Base-by-base conservation (phyloP, 1,140 invertebrate genomes). In the Dendrolimus kikuchii region DNA sequence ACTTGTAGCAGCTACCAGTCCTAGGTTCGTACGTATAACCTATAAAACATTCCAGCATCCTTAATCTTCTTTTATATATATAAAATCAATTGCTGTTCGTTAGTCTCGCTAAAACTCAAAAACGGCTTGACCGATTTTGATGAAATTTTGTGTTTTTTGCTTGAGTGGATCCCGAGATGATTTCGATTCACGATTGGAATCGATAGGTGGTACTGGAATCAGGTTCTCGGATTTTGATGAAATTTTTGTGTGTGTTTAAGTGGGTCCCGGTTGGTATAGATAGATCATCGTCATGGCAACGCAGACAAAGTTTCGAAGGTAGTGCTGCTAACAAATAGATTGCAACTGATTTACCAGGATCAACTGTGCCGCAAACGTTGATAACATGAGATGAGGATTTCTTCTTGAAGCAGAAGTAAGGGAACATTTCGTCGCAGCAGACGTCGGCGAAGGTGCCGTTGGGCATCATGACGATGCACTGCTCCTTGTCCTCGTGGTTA, bases 401-500 rank as follows among this genome's bases (percentile, higher is more conserved):
- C 23, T 23, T 23, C n/a, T 59, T 59, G 43, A 55, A 68, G 42
- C 65, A 68, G 7, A 68, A 52, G 37, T 59, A 68, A 0, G 65
- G 65, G 39, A 55, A 59, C 4, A 45, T 47, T 2, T 60, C 50
- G 4, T n/a, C 43, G 55, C 61, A 68, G 41, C 44, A 46, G 10
- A 59, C 51, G 23, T 57, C 62, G 1, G 51, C 59, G 9, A 63
- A 44, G 1, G 38, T 57, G 5, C 55, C 62, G 10, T 62, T 51
- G 0, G n/a, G 6, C 1, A 50, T 10, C 7, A 62, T 46, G 6
- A 54, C 40, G 5, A 68, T 54, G 7, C 65, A 64, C 4, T 57
- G 7, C 10, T 64, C 59, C 2, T 40, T 41, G 7, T 60, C 55
- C 6, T 38, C 38, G 6, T 46, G 37, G 40, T 59, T 61, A 23